Percentiles rank a stretch among this genome's conserved stretches.
These are phyloP conservation scores for Gila orcuttii DNA, from an alignment of 2,113 vertebrate genomes.

Conservation along the genomic window DNA sequence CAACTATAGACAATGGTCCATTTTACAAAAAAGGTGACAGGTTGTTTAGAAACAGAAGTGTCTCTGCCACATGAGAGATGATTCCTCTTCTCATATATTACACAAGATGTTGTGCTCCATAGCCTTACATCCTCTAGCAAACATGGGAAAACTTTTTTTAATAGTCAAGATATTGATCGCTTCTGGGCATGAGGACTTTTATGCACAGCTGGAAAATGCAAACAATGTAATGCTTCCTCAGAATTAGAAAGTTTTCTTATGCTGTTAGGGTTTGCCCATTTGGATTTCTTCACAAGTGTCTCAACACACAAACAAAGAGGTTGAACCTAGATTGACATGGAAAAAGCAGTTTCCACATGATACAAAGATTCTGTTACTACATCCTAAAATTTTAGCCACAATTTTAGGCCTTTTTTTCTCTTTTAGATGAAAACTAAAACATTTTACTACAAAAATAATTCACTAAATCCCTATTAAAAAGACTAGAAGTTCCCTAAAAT, in stretches of 20 bases:
- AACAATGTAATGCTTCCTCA: neutral
- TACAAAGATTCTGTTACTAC: neutral
- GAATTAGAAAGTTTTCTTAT: neutral
- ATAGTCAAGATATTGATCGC: neutral
- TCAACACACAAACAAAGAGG: neutral
- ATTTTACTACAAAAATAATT: too few species aligned
- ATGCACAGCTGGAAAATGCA: neutral
- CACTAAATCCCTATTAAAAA: too few species aligned
- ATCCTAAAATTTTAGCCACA: neutral
- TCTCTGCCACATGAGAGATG: neutral
- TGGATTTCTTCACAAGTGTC: neutral
- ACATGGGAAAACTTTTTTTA: neutral
- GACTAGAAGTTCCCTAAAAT: too few species aligned
- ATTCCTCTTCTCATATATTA: neutral
- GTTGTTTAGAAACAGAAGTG: neutral
- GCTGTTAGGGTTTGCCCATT: neutral
- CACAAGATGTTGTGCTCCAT: neutral
- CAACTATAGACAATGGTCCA: neutral
- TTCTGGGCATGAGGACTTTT: neutral
- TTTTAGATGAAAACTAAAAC: too few species aligned
- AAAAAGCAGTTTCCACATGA: too few species aligned
- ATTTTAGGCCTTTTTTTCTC: neutral
- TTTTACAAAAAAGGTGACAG: neutral
- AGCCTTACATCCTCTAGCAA: neutral
- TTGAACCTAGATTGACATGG: too few species aligned